Evolutionary conservation across 2,797 vertebrate species (phyloP).

Genomic region (Rhinella marina): DNA sequence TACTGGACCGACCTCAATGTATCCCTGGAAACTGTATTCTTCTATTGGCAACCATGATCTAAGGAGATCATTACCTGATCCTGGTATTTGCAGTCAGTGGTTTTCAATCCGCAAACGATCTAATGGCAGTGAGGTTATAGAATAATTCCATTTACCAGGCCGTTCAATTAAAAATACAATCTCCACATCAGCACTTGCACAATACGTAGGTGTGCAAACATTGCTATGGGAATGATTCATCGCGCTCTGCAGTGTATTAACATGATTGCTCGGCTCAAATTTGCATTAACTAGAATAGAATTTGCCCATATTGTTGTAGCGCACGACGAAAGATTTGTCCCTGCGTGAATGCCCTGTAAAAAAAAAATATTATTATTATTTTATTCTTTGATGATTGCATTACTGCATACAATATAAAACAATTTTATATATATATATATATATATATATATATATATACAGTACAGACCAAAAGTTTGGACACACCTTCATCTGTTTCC

Average conservation of each 20-base stretch:
- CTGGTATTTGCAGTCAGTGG: conserved; percentile 31
- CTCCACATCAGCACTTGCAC: conserved; percentile 41
- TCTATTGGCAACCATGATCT: conserved; percentile 30
- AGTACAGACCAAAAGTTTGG: too few species aligned
- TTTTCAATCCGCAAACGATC: neutral
- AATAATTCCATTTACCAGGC: conserved; percentile 31
- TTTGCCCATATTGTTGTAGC: conserved; percentile 25
- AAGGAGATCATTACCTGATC: neutral
- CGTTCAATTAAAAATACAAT: conserved; percentile 48
- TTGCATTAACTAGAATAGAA: conserved; percentile 50
- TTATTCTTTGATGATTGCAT: neutral
- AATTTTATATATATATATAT: too few species aligned
- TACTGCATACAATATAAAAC: neutral
- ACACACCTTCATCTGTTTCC: neutral
- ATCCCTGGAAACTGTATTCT: conserved; percentile 41
- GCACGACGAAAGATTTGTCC: neutral
- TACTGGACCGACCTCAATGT: conserved; percentile 27
- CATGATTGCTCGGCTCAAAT: conserved; percentile 8
- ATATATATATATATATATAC: too few species aligned
- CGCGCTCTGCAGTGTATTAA: conserved; percentile 32
- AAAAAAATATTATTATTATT: neutral
- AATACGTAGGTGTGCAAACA: conserved; percentile 50
- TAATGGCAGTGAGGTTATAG: conserved; percentile 23
- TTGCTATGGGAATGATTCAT: conserved; percentile 55
- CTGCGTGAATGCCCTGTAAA: neutral